Conservation (phyloP, 2,888 invertebrate species). For the Schizotus pectinicornis region DNA sequence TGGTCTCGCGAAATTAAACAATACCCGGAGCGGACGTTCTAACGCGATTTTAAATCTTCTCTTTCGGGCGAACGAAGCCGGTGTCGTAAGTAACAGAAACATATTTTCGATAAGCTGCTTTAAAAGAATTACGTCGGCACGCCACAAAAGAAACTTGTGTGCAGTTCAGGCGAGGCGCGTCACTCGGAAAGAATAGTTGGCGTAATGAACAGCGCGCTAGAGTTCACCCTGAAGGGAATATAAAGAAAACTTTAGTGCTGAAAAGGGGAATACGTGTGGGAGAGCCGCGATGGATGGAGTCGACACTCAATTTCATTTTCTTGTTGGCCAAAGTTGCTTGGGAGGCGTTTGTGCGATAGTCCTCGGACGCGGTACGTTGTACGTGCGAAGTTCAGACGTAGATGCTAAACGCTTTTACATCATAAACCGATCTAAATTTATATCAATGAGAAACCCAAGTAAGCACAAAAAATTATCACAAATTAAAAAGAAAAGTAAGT, state of each 20-base stretch:
- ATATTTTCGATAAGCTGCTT: constrained; percentile 54
- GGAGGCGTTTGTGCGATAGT: constrained; percentile 20
- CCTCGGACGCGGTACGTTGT: constrained; percentile 6
- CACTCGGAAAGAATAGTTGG: constrained; percentile 54
- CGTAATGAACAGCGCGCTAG: constrained; percentile 54
- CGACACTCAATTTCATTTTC: constrained; percentile 55
- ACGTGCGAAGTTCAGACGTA: not conserved
- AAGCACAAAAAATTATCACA: not conserved
- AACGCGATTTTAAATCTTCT: constrained; percentile 24
- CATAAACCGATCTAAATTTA: not conserved
- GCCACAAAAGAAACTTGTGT: constrained; percentile 27
- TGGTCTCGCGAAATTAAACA: constrained; percentile 29
- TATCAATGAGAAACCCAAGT: not conserved
- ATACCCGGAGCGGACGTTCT: constrained; percentile 5
- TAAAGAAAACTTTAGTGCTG: constrained; percentile 57
- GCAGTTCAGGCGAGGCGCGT: constrained; percentile 46
- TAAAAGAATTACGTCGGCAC: constrained; percentile 47
- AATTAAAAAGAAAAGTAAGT: not conserved
- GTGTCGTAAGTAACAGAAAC: constrained; percentile 44
- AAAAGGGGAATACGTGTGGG: constrained; percentile 52
- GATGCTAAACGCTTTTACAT: not conserved
- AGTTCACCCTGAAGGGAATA: constrained; percentile 54
- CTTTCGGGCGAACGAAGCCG: not conserved
- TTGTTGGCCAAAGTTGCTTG: constrained; percentile 49
- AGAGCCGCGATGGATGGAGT: constrained; percentile 45